Base-by-base conservation (phyloP, 2,888 invertebrate genomes). In the Epirrita christyi region DNA sequence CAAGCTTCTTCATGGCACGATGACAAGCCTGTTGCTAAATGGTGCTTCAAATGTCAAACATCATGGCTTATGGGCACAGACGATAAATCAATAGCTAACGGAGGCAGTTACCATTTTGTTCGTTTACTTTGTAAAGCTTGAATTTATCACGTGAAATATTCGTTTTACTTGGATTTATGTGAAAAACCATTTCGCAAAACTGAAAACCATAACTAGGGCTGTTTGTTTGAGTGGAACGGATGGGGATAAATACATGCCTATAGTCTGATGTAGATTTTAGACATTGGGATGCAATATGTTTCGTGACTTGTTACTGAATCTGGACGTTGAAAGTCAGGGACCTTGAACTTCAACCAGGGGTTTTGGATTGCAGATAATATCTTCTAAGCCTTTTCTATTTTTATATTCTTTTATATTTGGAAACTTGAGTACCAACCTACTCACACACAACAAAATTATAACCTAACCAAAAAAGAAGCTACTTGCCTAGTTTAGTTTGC, bases 21-120 rank as follows among this genome's bases (percentile, higher is more conserved):
- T 21, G 15, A 44, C 45, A 36, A 36, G 44, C 48, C 44, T 58
- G 49, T 45, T 54, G 58, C 49, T 59, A 53, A 49, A 50, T 55
- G 45, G 49, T 34, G 55, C 49, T 49, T 55, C 44, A 45, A 55
- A 55, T 50, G 49, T 45, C 55, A 28, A 43, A 28, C 34, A 41
- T 42, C 46, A 54, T 28, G 42, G 41, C 41, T 47, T 36, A 34
- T n/a, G 9, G 28, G 47, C 15, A 42, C 42, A 48, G 37, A 29
- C 48, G 3, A 55, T 55, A 55, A 55, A 55, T 55, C 43, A 43
- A 27, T 13, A 54, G 28, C 11, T 13, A 14, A 46, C 9, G 8
- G 28, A 27, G 38, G 21, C 48, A 8, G 8, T 41, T 38, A 29
- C 28, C 42, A 34, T n/a, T 37, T 27, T n/a, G 10, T 38, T 42